Conservation (phyloP, 2,888 invertebrate species). For the Parelbella ahira region DNA sequence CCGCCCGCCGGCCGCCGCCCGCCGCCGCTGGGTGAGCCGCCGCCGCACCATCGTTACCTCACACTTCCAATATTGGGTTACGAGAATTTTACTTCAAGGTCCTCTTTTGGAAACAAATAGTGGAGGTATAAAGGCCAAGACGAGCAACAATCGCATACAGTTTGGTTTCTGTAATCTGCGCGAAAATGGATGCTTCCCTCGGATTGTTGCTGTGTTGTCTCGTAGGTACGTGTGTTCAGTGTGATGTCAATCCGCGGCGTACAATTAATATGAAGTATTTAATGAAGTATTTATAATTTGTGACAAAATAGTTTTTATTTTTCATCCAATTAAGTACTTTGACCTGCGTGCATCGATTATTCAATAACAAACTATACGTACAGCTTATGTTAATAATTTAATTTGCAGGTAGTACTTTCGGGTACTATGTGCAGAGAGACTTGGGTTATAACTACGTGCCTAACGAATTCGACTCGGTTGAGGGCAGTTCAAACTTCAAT, state of each 20-base stretch:
- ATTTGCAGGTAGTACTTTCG: constrained; percentile 60
- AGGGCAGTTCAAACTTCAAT: constrained; percentile 43
- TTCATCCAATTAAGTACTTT: too few species aligned
- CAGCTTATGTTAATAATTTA: not conserved
- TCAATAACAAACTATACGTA: too few species aligned
- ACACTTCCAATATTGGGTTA: constrained; percentile 79
- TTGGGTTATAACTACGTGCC: constrained; percentile 57
- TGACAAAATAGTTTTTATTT: too few species aligned
- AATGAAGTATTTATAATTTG: too few species aligned
- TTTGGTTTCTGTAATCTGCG: constrained; percentile 58
- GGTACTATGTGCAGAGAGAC: constrained; percentile 60
- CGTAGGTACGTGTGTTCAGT: constrained; percentile 49
- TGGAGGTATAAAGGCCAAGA: constrained; percentile 74
- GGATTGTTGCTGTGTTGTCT: constrained; percentile 59
- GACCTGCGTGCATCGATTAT: too few species aligned
- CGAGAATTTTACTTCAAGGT: constrained; percentile 79
- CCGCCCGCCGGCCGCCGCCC: constrained; percentile 55
- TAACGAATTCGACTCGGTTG: constrained; percentile 55
- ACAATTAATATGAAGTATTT: too few species aligned
- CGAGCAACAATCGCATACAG: constrained; percentile 67
- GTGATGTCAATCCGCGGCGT: too few species aligned
- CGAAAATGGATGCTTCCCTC: constrained; percentile 66
- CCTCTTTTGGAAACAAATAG: constrained; percentile 75
- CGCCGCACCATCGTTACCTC: constrained; percentile 69
- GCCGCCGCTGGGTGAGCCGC: constrained; percentile 74